Base-by-base conservation (phyloP, 1,140 invertebrate species). In the Adelges cooleyi region DNA sequence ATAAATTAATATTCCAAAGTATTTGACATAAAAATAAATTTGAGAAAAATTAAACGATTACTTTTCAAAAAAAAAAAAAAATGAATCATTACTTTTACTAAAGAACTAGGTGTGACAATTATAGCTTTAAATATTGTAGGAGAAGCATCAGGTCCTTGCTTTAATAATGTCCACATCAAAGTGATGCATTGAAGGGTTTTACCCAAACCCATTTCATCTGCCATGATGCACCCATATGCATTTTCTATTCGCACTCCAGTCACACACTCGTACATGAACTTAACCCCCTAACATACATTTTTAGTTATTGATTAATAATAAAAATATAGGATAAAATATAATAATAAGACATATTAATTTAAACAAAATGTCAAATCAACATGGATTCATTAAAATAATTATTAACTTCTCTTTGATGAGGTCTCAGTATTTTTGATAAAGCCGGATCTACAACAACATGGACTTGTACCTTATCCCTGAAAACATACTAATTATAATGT, bases 211-310 rank as follows among this genome's bases (percentile, higher is more conserved):
- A 98, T 98, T 83, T 98, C 95, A 78, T 98, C 95, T 27, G 95
- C 95, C 95, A 98, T 98, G 40, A 98, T 98, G 72, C 95, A 98
- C 2, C 95, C 95, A 79, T 83, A 89, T 67, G 86, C 89, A 69
- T 84, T 80, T 67, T 89, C 86, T 68, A 98, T 96, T 72, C 90
- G 84, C 66, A 80, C 78, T 15, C 96, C 97, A 33, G 90, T 97
- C 1, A 98, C 94, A 81, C 96, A 99, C 74, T 99, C 94, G 74
- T 97, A 99, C 94, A 99, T 98, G 75, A 99, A 99, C 73, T 95
- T 95, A 0, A 99, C 96, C 27, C 97, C 97, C 81, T 81, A 69
- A 74, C 73, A 67, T 33, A n/a, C 53, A 62, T 65, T 36, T 25
- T 13, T 62, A 66, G 42, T 54, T 10, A 44, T 51, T 22, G 23